Evolutionary conservation across 2,797 vertebrate genomes (phyloP).

Genomic region (Ficedula albicollis): DNA sequence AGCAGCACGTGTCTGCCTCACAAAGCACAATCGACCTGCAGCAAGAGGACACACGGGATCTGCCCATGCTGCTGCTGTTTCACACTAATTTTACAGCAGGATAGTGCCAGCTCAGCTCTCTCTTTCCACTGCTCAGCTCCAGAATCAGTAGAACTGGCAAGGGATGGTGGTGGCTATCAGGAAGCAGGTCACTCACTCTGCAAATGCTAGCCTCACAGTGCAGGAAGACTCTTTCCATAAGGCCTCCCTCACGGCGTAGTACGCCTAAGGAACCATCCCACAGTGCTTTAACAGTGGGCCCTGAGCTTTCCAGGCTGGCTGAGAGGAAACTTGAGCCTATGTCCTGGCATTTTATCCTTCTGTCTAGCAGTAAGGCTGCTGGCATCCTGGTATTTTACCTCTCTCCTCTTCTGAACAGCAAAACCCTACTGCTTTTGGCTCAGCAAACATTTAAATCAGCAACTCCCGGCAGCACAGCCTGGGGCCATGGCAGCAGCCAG

Average conservation of each 20-base stretch:
- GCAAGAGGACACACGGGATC: background rate
- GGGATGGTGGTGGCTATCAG: background rate
- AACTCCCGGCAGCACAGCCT: rapidly evolving
- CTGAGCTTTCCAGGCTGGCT: background rate
- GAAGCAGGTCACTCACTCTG: rapidly evolving
- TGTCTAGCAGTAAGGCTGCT: background rate
- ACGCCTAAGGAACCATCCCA: background rate
- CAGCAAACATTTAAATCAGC: background rate
- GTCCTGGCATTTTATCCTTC: background rate
- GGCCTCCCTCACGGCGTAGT: background rate
- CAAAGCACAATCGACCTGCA: background rate
- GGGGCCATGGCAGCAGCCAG: background rate
- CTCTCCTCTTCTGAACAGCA: background rate
- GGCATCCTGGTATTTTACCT: background rate
- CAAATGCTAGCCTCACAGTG: rapidly evolving
- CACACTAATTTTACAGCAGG: background rate
- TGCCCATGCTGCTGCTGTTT: background rate
- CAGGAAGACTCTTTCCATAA: background rate
- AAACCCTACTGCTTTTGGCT: background rate
- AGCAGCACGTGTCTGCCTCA: background rate
- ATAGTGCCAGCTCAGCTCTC: background rate
- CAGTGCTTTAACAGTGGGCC: background rate
- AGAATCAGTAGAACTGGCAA: background rate
- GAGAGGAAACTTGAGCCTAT: background rate
- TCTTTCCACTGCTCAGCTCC: background rate